Conservation (phyloP, 2,797 vertebrate genomes). For the Dermochelys coriacea region DNA sequence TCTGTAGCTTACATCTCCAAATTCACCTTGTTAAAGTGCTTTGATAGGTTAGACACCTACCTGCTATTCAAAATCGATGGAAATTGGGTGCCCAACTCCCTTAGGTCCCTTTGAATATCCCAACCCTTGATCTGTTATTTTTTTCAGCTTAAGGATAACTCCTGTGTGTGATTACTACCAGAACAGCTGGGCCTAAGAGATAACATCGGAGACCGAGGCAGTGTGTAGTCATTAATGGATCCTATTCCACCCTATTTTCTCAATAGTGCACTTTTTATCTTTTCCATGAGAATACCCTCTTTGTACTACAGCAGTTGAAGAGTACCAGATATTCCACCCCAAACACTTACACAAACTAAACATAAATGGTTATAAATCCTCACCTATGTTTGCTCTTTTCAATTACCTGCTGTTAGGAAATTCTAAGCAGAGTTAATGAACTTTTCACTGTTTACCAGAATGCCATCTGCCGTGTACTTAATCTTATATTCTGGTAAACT, state of each 20-base stretch:
- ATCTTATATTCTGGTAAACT: neutral
- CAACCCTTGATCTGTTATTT: neutral
- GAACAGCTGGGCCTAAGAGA: neutral
- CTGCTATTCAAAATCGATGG: neutral
- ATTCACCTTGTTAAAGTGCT: fast-evolving
- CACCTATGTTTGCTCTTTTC: neutral
- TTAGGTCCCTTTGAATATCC: neutral
- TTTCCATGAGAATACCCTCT: neutral
- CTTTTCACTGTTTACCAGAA: neutral
- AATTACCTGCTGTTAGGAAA: neutral
- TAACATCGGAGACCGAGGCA: too few relatives aligned
- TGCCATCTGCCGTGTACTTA: neutral
- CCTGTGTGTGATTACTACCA: neutral
- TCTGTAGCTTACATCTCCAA: neutral
- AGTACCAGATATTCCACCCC: neutral
- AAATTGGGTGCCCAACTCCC: neutral
- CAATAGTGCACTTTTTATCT: too few relatives aligned
- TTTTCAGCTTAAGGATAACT: neutral
- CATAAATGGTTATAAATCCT: neutral
- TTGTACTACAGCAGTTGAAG: neutral
- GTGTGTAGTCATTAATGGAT: neutral
- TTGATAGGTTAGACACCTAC: neutral
- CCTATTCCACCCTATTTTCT: too few relatives aligned
- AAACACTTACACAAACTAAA: neutral
- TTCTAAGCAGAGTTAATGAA: neutral